Conservation (phyloP, 1,140 invertebrate genomes). For the Gyrodactylus salaris region DNA sequence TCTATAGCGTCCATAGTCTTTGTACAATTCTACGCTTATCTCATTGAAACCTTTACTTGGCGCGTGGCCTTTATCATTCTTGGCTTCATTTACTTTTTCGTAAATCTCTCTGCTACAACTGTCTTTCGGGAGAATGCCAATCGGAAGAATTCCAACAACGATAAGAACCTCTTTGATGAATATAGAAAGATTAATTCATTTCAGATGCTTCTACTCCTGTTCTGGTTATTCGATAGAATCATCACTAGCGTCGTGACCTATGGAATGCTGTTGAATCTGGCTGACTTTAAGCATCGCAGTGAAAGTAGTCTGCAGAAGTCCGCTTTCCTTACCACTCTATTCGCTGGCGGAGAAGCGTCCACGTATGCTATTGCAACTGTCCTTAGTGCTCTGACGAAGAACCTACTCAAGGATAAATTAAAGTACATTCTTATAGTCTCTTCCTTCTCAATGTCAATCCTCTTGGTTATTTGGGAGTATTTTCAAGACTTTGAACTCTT, state of each 20-base stretch:
- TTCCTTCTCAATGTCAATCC: not conserved
- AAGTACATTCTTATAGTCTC: conserved; percentile 5
- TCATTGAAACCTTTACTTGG: conserved; percentile 4
- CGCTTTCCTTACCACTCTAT: not conserved
- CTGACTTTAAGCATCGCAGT: not conserved
- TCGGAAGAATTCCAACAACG: not conserved
- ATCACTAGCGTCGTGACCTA: conserved; percentile 6
- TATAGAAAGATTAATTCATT: not conserved
- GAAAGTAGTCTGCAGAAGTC: not conserved
- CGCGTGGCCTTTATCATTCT: conserved; percentile 2
- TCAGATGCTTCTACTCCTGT: not conserved
- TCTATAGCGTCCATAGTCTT: conserved; percentile 6
- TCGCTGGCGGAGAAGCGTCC: conserved; percentile 1
- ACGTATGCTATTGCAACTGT: conserved; percentile 4
- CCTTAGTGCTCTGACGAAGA: conserved; percentile 1
- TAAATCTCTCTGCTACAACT: not conserved
- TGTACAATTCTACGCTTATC: conserved; percentile 6
- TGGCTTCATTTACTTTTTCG: conserved; percentile 3
- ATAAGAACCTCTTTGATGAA: not conserved
- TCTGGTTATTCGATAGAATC: conserved; percentile 5
- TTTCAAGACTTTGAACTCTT: not conserved
- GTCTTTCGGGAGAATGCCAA: not conserved
- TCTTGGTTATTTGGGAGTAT: conserved; percentile 2
- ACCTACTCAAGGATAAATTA: conserved; percentile 1
- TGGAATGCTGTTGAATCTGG: conserved; percentile 7